These are phyloP conservation scores for Physeter macrocephalus DNA, from an alignment of 2,113 vertebrate genomes.

Conservation along the genomic window DNA sequence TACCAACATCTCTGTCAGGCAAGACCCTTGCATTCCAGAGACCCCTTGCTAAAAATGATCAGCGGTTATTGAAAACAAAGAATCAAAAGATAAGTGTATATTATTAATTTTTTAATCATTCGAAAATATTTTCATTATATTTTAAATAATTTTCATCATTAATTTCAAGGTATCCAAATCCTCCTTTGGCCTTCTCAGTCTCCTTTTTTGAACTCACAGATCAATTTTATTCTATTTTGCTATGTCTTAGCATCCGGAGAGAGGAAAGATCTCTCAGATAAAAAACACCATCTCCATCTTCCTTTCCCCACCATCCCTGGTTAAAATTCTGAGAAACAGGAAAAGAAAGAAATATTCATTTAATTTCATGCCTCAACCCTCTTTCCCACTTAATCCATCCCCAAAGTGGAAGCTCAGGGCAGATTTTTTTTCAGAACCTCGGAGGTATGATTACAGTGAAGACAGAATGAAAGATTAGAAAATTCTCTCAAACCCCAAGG, in stretches of 20 bases:
- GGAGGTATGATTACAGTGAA: neutral
- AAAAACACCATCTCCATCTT: neutral
- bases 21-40: neutral
- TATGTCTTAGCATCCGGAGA: neutral
- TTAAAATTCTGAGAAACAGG: neutral
- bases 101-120: neutral
- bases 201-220: neutral
- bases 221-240: neutral
- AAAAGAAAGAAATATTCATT: neutral
- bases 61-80: neutral
- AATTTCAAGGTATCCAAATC: neutral
- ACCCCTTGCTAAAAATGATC: neutral
- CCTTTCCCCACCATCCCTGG: neutral
- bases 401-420: neutral
- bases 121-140: neutral
- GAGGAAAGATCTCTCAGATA: neutral
- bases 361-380: neutral
- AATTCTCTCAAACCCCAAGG: neutral
- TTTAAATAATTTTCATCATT: neutral
- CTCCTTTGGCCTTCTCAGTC: neutral
- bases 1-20: neutral
- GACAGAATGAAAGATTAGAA: neutral
- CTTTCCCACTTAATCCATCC: neutral
- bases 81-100: neutral
- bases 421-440: neutral